Evolutionary conservation across 2,888 invertebrate species (phyloP).

Genomic region (Phlogophora meticulosa): DNA sequence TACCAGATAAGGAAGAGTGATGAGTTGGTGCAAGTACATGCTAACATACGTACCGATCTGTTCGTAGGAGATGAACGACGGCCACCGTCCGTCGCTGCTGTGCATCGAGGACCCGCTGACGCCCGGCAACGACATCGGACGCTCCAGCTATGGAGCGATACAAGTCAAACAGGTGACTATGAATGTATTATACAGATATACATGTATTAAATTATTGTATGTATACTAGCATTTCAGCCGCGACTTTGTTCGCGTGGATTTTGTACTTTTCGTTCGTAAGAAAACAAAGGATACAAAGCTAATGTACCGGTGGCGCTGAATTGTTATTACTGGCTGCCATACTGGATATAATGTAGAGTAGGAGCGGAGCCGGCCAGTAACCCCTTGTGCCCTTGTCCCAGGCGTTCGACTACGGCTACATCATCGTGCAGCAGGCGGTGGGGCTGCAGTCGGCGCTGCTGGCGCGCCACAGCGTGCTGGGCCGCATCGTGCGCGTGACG

Average conservation of each 20-base stretch:
- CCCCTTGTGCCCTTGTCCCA: too few relatives aligned
- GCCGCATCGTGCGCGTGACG: constrained; percentile 97
- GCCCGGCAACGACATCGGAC: constrained; percentile 98
- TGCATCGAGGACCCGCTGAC: constrained; percentile 99
- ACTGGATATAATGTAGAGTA: too few relatives aligned
- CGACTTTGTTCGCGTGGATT: too few relatives aligned
- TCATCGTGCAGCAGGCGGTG: constrained; percentile 94
- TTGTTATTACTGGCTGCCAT: too few relatives aligned
- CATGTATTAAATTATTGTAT: too few relatives aligned
- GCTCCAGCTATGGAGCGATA: constrained; percentile 98
- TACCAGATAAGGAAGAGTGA: too few relatives aligned
- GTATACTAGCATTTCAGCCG: too few relatives aligned
- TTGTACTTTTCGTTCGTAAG: too few relatives aligned
- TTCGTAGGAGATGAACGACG: constrained; percentile 96
- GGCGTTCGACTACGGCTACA: constrained; percentile 99
- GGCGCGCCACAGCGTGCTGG: constrained; percentile 93
- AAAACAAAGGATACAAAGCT: too few relatives aligned
- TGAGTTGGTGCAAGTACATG: background rate
- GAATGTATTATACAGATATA: background rate
- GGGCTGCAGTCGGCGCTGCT: constrained; percentile 85
- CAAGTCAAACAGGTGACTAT: constrained; percentile 91
- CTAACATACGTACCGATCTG: background rate
- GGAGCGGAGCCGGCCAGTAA: too few relatives aligned
- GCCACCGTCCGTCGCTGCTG: constrained; percentile 97
- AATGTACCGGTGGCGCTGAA: too few relatives aligned